phyloP scores from a whole-genome alignment of 2,888 invertebrate genomes.

The Ennomos quercinarius region DNA sequence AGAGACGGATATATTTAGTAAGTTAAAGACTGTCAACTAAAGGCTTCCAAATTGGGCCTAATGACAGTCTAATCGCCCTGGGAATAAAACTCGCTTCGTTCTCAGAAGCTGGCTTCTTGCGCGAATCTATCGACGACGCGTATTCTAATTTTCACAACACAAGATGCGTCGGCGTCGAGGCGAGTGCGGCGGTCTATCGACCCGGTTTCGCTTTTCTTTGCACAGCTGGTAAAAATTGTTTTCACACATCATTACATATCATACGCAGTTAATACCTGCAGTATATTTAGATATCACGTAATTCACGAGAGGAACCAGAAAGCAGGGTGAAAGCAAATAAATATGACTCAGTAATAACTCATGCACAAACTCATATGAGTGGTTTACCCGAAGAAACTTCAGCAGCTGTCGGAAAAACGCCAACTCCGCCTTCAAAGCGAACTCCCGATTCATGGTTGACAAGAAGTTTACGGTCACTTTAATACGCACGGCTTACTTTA shows the following conservation, averaged over 20 bases:
- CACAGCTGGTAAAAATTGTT: constrained; percentile 34
- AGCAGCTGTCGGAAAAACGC: constrained; percentile 58
- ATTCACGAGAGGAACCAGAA: background rate
- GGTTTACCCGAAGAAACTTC: constrained; percentile 63
- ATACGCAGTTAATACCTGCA: background rate
- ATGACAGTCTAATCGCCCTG: constrained; percentile 15
- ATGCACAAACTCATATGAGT: too few relatives aligned
- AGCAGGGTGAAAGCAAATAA: too few relatives aligned
- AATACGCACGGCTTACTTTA: constrained; percentile 44
- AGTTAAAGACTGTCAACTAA: too few relatives aligned
- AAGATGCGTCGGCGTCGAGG: constrained; percentile 33
- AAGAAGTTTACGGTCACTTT: constrained; percentile 22
- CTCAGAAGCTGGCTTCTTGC: constrained; percentile 22
- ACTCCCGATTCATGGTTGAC: constrained; percentile 49
- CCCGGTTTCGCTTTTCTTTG: constrained; percentile 39
- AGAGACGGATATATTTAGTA: too few relatives aligned
- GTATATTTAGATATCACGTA: constrained; percentile 7
- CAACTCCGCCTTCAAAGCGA: constrained; percentile 57
- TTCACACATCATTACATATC: constrained; percentile 33
- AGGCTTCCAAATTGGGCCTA: too few relatives aligned
- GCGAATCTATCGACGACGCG: constrained; percentile 31
- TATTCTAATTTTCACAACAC: constrained; percentile 30
- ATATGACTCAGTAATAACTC: too few relatives aligned
- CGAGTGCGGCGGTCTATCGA: constrained; percentile 36
- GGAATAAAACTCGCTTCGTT: constrained; percentile 23